Conservation (phyloP, 2,888 invertebrate species). For the Lycia hirtaria region DNA sequence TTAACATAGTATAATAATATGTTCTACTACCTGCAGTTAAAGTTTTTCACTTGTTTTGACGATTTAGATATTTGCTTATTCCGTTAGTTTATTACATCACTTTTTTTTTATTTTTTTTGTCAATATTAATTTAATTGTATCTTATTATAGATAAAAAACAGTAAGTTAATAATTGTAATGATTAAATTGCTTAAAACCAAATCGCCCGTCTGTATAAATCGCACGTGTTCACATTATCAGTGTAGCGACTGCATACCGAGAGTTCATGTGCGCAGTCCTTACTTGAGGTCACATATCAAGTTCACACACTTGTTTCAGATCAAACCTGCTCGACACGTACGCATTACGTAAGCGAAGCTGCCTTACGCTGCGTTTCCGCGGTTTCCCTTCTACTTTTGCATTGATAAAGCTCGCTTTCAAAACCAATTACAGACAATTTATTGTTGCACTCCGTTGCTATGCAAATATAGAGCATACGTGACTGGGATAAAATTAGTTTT, state of each 20-base stretch:
- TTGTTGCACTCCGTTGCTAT: constrained; percentile 30
- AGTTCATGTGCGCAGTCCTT: constrained; percentile 67
- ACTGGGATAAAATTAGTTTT: constrained; percentile 37
- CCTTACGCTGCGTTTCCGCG: constrained; percentile 48
- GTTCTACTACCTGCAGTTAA: too few species aligned
- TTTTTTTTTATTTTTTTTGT: too few species aligned
- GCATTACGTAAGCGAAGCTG: constrained; percentile 43
- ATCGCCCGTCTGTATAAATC: constrained; percentile 49
- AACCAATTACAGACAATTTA: constrained; percentile 16
- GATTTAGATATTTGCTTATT: too few species aligned
- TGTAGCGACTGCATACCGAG: constrained; percentile 46
- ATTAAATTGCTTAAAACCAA: background rate
- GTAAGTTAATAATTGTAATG: background rate
- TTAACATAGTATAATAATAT: too few species aligned
- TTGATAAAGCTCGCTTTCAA: constrained; percentile 42
- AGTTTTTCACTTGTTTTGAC: too few species aligned
- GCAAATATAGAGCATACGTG: constrained; percentile 25
- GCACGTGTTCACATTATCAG: constrained; percentile 61
- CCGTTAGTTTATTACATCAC: too few species aligned
- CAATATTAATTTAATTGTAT: too few species aligned
- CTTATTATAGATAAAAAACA: background rate
- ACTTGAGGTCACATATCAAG: constrained; percentile 78
- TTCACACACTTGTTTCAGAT: constrained; percentile 71
- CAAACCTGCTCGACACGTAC: constrained; percentile 47
- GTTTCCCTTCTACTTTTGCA: constrained; percentile 50